These are phyloP conservation scores for Alaudala cheleensis DNA, from an alignment of 2,113 vertebrate genomes.

Conservation along the genomic window DNA sequence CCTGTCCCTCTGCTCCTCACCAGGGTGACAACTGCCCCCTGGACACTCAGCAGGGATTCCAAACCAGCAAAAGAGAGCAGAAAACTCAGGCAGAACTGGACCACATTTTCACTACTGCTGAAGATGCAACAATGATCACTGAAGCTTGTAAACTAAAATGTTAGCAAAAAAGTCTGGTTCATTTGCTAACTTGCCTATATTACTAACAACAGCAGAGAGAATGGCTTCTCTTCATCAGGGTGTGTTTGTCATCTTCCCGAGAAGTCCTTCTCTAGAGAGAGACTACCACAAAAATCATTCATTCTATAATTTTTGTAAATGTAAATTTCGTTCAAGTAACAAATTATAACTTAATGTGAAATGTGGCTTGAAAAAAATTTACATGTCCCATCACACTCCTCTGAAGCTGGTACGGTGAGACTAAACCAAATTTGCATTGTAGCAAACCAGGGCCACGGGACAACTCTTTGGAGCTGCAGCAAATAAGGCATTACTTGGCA, in stretches of 20 bases:
- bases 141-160: not conserved
- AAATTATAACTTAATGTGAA: not conserved
- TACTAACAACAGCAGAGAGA: not conserved
- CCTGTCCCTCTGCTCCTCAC: not conserved
- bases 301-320: not conserved
- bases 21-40: accelerated
- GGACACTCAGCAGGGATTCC: not conserved
- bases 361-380: not conserved
- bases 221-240: not conserved
- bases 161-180: not conserved
- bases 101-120: not conserved
- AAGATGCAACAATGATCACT: not conserved
- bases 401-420: not conserved
- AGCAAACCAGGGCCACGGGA: not conserved
- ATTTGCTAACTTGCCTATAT: not conserved
- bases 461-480: not conserved
- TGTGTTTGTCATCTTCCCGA: not conserved
- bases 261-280: not conserved
- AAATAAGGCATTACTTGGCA: not conserved
- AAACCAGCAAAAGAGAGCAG: not conserved
- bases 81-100: not conserved
- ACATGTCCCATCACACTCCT: not conserved
- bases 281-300: not conserved
- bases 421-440: not conserved
- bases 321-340: not conserved